Base-by-base conservation (phyloP, 1,140 invertebrate species). In the Meloidogyne exigua region DNA sequence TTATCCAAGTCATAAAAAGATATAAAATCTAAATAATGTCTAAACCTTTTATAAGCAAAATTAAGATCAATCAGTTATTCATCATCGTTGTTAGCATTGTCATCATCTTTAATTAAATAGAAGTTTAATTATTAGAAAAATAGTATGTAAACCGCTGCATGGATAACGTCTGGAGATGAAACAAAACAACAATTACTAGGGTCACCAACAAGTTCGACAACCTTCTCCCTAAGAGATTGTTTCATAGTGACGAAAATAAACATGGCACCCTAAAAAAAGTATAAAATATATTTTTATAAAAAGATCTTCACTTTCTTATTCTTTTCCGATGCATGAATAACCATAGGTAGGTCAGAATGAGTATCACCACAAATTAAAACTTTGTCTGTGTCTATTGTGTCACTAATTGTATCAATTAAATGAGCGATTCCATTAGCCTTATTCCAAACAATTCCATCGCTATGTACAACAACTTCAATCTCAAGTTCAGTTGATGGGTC, bases 301-400 rank as follows among this genome's bases (percentile, higher is more conserved):
- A 57, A 15, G 15, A 18, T 26, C 32, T 69, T 44, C 39, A 84
- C 83, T 12, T 81, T 36, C 13, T 83, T 76, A 76, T 85, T 85
- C 42, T 79, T 57, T 32, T 79, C 57, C 7, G 69, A 76, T 13
- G 81, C 84, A 32, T 79, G 72, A 39, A 77, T 25, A 1, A 86
- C 79, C 85, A 86, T 86, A 23, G 85, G 85, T 13, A 86, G 39
- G 66, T 86, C 85, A 71, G 83, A 85, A 5, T 69, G 23, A 15
- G 85, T 86, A 71, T 86, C 85, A 25, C 85, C 85, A 64, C 86
- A 87, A 66, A 86, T 83, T 25, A 88, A 72, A 26, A 86, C 81
- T 76, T 68, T 75, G 12, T 77, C 80, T 9, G 76, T 42, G 23
- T 84, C 84, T 15, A 83, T 23, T 5, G 79, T 76, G 42, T 87